Percentiles rank a stretch among this genome's conserved stretches.
Evolutionary conservation across 2,797 vertebrate species (phyloP).

Genomic region (Sebastes kiyomatsui): DNA sequence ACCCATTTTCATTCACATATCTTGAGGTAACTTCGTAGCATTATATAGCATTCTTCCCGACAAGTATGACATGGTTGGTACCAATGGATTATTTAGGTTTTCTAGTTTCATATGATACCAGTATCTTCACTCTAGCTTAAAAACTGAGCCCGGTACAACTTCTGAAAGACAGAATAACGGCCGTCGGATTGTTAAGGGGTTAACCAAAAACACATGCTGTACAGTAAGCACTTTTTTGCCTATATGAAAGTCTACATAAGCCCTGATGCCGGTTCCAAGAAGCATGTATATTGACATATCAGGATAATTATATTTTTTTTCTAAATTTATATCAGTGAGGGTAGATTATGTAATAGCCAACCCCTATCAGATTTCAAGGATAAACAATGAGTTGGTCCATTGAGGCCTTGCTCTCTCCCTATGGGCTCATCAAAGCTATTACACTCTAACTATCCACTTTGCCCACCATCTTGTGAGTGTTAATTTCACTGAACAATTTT

Average conservation of each 20-base stretch:
- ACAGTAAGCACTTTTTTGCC: not conserved
- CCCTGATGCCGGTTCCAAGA: not conserved
- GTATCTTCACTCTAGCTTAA: too few species aligned
- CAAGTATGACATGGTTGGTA: too few species aligned
- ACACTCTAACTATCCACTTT: slow-evolving; percentile 26
- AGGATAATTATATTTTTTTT: not conserved
- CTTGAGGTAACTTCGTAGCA: too few species aligned
- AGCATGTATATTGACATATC: not conserved
- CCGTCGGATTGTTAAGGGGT: too few species aligned
- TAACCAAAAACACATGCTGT: not conserved
- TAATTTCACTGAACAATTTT: slow-evolving; percentile 33
- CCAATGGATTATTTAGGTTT: too few species aligned
- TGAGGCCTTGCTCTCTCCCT: slow-evolving; percentile 4
- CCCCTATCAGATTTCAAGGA: not conserved
- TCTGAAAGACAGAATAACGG: too few species aligned
- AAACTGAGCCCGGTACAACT: too few species aligned
- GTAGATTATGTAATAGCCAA: not conserved
- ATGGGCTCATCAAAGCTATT: slow-evolving; percentile 29
- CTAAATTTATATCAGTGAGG: not conserved
- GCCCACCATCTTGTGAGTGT: slow-evolving; percentile 3
- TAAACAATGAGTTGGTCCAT: slow-evolving; percentile 13
- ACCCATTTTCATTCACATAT: too few species aligned
- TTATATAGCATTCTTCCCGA: too few species aligned
- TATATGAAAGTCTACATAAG: not conserved
- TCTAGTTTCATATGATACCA: too few species aligned